Evolutionary conservation across 2,797 vertebrate genomes (phyloP).

Genomic region (Pangasius djambal): DNA sequence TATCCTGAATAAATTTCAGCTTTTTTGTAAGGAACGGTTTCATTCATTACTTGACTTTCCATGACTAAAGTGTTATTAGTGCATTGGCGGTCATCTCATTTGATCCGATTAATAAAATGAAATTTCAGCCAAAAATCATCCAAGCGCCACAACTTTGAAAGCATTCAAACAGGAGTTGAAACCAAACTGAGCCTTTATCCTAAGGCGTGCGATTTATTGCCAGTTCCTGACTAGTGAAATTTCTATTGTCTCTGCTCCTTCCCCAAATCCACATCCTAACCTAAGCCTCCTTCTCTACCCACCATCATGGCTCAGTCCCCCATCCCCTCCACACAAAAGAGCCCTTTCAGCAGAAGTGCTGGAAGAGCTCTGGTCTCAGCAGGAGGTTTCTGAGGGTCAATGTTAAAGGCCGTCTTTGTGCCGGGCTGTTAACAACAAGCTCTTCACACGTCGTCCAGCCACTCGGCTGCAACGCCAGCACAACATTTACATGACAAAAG

Average conservation of each 20-base stretch:
- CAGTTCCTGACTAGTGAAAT: conserved; percentile 69
- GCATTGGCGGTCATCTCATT: not conserved
- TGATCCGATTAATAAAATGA: not conserved
- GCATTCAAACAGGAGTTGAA: conserved; percentile 19
- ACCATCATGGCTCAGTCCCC: conserved; percentile 66
- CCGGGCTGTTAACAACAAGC: conserved; percentile 73
- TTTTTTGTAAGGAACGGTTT: conserved; percentile 24
- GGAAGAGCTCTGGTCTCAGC: conserved; percentile 71
- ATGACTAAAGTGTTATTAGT: not conserved
- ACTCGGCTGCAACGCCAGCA: conserved; percentile 73
- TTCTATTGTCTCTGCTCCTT: conserved; percentile 68
- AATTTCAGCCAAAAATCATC: not conserved
- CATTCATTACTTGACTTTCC: not conserved
- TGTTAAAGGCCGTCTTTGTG: conserved; percentile 77
- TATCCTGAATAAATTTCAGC: conserved; percentile 42
- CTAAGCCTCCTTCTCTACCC: conserved; percentile 62
- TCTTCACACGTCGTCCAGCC: conserved; percentile 74
- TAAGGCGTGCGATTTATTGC: conserved; percentile 36
- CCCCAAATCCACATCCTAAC: conserved; percentile 66
- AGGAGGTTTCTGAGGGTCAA: conserved; percentile 73
- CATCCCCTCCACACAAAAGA: conserved; percentile 72
- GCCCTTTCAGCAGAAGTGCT: conserved; percentile 75
- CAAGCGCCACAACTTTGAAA: not conserved
- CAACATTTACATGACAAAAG: conserved; percentile 81
- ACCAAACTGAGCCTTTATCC: conserved; percentile 17